Evolutionary conservation across 2,113 vertebrate species (phyloP).

Genomic region (Pantherophis guttatus): DNA sequence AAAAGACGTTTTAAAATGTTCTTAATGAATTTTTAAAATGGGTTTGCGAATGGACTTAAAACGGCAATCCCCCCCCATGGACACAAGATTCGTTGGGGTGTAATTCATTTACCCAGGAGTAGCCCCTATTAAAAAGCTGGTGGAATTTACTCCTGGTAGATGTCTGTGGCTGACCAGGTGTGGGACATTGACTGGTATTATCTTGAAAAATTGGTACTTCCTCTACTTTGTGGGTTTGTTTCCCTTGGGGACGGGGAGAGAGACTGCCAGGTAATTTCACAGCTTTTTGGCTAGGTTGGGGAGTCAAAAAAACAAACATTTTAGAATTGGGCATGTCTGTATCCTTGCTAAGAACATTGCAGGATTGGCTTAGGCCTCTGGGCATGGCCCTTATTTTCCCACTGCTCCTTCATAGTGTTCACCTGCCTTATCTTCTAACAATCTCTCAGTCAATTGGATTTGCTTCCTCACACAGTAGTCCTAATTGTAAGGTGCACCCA

Average conservation of each 20-base stretch:
- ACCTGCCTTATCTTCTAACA: not conserved
- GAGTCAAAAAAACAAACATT: not conserved
- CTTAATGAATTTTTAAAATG: not conserved
- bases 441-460: not conserved
- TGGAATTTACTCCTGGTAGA: not conserved
- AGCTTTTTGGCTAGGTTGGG: not conserved
- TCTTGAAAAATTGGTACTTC: not conserved
- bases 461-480: slow-evolving; percentile 21
- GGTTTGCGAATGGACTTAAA: not conserved
- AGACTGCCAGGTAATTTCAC: not conserved
- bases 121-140: not conserved
- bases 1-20: not conserved
- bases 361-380: not conserved
- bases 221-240: not conserved
- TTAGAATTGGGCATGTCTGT: not conserved
- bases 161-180: not conserved
- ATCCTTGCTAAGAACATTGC: not conserved
- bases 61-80: not conserved
- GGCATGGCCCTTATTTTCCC: not conserved
- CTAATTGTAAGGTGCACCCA: slow-evolving; percentile 16
- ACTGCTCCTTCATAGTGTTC: not conserved
- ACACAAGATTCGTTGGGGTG: not conserved
- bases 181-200: not conserved
- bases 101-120: not conserved
- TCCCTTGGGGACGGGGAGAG: not conserved